Evolutionary conservation across 2,888 invertebrate genomes (phyloP).

Genomic region (Philereme transversata): DNA sequence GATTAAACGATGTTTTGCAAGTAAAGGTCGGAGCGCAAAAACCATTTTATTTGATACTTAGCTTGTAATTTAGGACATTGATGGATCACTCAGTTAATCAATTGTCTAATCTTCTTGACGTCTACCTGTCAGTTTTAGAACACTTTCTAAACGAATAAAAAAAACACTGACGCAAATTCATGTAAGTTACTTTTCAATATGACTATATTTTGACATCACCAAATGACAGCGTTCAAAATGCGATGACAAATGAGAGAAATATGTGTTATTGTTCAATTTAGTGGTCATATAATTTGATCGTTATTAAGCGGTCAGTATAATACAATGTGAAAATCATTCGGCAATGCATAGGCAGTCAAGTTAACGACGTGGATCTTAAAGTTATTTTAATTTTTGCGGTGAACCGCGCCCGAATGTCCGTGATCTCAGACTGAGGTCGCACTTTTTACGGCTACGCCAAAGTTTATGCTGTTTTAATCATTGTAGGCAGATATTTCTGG

Average conservation of each 20-base stretch:
- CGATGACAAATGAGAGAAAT: conserved; percentile 26
- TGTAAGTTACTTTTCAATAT: neutral
- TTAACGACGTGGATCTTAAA: conserved; percentile 62
- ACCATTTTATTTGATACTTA: conserved; percentile 21
- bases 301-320: conserved; percentile 34
- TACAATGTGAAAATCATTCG: conserved; percentile 36
- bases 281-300: conserved; percentile 41
- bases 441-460: conserved; percentile 19
- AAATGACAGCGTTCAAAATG: conserved; percentile 16
- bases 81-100: conserved; percentile 28
- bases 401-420: conserved; percentile 51
- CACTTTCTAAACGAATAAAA: conserved; percentile 13
- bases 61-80: conserved; percentile 24
- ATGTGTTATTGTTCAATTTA: conserved; percentile 22
- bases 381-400: conserved; percentile 72
- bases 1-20: conserved; percentile 36
- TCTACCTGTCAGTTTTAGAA: conserved; percentile 14
- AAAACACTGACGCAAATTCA: neutral
- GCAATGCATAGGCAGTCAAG: conserved; percentile 63
- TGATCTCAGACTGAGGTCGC: conserved; percentile 42
- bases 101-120: conserved; percentile 17
- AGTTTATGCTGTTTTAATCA: conserved; percentile 41
- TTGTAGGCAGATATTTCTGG: conserved; percentile 2
- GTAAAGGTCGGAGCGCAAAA: conserved; percentile 32
- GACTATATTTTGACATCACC: conserved; percentile 11